Evolutionary conservation across 1,140 invertebrate species (phyloP).

Genomic region (Philopotamus ludificatus): DNA sequence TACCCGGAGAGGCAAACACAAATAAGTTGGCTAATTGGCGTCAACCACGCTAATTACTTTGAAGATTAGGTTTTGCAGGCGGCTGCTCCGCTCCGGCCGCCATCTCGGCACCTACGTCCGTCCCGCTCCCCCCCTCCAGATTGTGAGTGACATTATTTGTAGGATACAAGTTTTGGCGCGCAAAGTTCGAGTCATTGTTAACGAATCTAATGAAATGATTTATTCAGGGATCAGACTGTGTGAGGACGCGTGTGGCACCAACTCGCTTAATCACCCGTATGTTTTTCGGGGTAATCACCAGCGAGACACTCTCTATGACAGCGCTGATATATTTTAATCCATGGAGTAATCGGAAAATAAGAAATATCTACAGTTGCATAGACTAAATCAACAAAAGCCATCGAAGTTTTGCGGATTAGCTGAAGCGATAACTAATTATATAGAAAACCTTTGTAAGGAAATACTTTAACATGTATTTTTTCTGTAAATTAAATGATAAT

Average conservation of each 20-base stretch:
- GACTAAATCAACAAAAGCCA: too few relatives aligned
- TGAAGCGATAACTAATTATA: too few relatives aligned
- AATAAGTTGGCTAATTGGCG: constrained; percentile 26
- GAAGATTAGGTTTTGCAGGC: constrained; percentile 30
- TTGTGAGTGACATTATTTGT: constrained; percentile 15
- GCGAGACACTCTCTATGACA: too few relatives aligned
- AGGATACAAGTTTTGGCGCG: neutral
- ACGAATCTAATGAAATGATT: constrained; percentile 9
- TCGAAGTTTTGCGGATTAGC: too few relatives aligned
- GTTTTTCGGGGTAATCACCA: constrained; percentile 5
- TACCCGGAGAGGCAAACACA: constrained; percentile 12
- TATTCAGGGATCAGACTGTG: neutral
- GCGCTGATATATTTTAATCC: too few relatives aligned
- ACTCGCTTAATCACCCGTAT: neutral
- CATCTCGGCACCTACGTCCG: too few relatives aligned
- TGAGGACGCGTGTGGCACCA: neutral
- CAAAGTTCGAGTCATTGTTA: constrained; percentile 1
- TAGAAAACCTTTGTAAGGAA: too few relatives aligned
- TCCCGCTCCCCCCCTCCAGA: too few relatives aligned
- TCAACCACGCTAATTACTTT: constrained; percentile 28
- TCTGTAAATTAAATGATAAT: too few relatives aligned
- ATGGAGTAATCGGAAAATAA: too few relatives aligned
- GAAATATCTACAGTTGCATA: too few relatives aligned
- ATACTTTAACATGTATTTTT: too few relatives aligned
- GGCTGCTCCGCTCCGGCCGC: neutral